Base-by-base conservation (phyloP, 2,113 vertebrate species). In the Grammomys surdaster region DNA sequence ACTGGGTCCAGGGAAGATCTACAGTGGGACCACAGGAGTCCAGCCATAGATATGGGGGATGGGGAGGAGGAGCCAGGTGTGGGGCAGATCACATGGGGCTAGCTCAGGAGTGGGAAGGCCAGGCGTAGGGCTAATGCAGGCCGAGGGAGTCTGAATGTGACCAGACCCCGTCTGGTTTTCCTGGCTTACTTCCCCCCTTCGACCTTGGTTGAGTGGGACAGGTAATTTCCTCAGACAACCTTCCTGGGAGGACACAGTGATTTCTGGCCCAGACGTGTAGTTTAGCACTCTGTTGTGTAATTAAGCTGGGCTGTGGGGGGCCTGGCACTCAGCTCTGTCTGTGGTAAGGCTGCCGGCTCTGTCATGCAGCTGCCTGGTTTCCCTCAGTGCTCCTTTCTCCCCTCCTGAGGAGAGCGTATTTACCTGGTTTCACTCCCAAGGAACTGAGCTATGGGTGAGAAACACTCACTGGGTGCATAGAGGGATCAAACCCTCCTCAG, bases 231-330 rank as follows among this genome's bases (percentile, higher is more conserved):
- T 90, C 86, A 96, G 95, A 94, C 84, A 60, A 11, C 58, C 70
- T 81, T 82, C 92, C 80, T 36, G 10, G 40, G 88, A 75, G 69
- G 76, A 65, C 87, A 40, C 67, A 7, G 54, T 48, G 85, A 43
- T 92, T 92, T 92, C 86, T 70, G 77, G 70, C 11, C 72, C 92
- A 98, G 96, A 95, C 56, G 0, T 87, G 94, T 89, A 26, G 85
- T 94, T 92, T 60, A 84, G 96, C 60, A 24, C 54, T 46, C 72
- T 58, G 1, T 58, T 4, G 22, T 93, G 76, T 97, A 92, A 97
- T 97, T 97, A 97, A 46, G 20, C 91, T 65, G 40, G 90, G 87
- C 87, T 1, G 0, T 20, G 24, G 63, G 28, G 31, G 36, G 73
- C 70, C 91, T 28, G 75, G 89, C 43, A 6, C 5, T 80, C 33